Base-by-base conservation (phyloP, 2,888 invertebrate species). In the Branchellion lobata region DNA sequence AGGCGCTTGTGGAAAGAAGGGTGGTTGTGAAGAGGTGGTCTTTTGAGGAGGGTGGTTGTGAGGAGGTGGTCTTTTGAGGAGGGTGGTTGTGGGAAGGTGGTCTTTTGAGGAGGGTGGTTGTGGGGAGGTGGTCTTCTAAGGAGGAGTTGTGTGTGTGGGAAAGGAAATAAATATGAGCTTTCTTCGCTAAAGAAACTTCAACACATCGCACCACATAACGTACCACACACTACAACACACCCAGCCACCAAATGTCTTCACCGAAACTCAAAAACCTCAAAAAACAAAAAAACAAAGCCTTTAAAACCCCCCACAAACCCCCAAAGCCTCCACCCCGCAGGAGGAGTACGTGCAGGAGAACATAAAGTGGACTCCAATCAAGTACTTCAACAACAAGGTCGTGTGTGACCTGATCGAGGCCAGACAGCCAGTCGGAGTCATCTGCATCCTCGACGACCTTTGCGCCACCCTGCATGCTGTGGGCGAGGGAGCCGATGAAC, bases 401-500 rank as follows among this genome's bases (percentile, higher is more conserved):
- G 92, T 92, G 8, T 92, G 92, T 85, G 91, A 92, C 83, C 87
- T 92, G 82, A 91, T 92, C 77, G 92, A 92, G 85, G 90, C 90
- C 84, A 87, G 87, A 82, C 88, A 89, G 51, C 87, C 87, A 1
- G 91, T 91, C 1, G 92, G 92, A 74, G 89, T 92, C 73, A 91
- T 92, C 88, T 89, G 90, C 83, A 88, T 91, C 8, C 86, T 92
- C 74, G 92, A 92, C 84, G 92, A 92, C 85, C 90, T 91, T 0
- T 92, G 92, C 86, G 91, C 91, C 8, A 91, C 91, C 47, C 89
- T 91, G 86, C 91, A 91, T 85, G 91, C 91, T 2, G 91, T 91
- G 77, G 89, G 90, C 18, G 90, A 90, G 73, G 91, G 91, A 0
- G 91, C 80, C 5, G 82, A 81, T 47, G 77, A 79, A 2, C 82